Base-by-base conservation (phyloP, 2,888 invertebrate genomes). In the Acleris sparsana region DNA sequence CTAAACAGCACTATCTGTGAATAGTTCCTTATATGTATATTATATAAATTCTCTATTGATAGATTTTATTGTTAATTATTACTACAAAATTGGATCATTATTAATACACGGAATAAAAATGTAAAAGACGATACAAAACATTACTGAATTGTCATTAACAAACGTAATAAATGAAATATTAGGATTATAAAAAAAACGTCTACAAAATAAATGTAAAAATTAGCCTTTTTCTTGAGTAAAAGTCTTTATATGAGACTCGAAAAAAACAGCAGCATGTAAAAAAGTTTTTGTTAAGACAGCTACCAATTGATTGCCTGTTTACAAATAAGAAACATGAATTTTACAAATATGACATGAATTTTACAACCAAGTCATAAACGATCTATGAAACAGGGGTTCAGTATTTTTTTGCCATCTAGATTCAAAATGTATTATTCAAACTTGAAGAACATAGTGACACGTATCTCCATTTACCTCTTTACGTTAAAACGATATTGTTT, bases 41-140 rank as follows among this genome's bases (percentile, higher is more conserved):
- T 13, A 39, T 39, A 13, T 39, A 39, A 65, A 49, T 65, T 61
- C 20, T 56, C 60, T 56, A 65, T 60, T 53, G 29, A 56, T 56
- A 65, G 13, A 3, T 57, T 63, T 60, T 65, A 65, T 65, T 61
- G 44, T 61, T 51, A 61, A 22, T 61, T 65, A 65, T 65, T 61
- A 56, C 60, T 65, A 65, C 44, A 17, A n/a, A 22, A 20, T 29
- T 43, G 13, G 9, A 46, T 9, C 4, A n/a, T 9, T 46, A 44
- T 25, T 5, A 3, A 39, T 39, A 39, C 13, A 13, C 9, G 7
- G 17, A 51, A 56, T 63, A 43, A 62, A 62, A 63, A 56, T 49
- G 11, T 17, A 49, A 18, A 20, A 11, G 13, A 49, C 6, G 4
- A 1, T 20, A 18, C 9, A n/a, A 48, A 48, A 48, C n/a, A 17